Evolutionary conservation across 2,888 invertebrate genomes (phyloP).

Genomic region (Agrotis clavis): DNA sequence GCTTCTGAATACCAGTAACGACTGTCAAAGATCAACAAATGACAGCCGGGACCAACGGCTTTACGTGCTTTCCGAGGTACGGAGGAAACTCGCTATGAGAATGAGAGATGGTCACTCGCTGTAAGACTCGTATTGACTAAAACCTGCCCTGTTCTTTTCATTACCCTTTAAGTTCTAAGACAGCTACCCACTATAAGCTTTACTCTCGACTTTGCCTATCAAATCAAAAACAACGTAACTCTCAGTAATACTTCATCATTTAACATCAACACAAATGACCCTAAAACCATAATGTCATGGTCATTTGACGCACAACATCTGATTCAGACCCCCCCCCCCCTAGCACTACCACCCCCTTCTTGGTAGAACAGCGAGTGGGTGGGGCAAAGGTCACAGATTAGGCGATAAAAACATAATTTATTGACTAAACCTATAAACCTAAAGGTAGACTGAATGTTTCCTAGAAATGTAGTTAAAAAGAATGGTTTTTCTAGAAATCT

Average conservation of each 20-base stretch:
- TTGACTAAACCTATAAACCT: constrained; percentile 2
- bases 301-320: constrained; percentile 46
- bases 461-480: not conserved
- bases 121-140: too few species aligned
- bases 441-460: not conserved
- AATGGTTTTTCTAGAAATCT: constrained; percentile 6
- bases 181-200: not conserved
- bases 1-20: too few species aligned
- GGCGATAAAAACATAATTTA: constrained; percentile 40
- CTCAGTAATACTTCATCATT: not conserved
- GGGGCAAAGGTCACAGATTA: constrained; percentile 43
- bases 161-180: too few species aligned
- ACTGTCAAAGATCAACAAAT: too few species aligned
- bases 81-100: too few species aligned
- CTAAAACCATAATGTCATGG: constrained; percentile 48
- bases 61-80: too few species aligned
- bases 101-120: too few species aligned
- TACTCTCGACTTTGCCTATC: not conserved
- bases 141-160: too few species aligned
- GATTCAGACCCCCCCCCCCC: constrained; percentile 25
- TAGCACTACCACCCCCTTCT: not conserved
- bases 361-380: not conserved
- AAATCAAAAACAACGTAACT: not conserved
- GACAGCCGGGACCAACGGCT: too few species aligned
- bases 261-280: constrained; percentile 7